Conservation (phyloP, 2,888 invertebrate species). For the Tribolium freemani region DNA sequence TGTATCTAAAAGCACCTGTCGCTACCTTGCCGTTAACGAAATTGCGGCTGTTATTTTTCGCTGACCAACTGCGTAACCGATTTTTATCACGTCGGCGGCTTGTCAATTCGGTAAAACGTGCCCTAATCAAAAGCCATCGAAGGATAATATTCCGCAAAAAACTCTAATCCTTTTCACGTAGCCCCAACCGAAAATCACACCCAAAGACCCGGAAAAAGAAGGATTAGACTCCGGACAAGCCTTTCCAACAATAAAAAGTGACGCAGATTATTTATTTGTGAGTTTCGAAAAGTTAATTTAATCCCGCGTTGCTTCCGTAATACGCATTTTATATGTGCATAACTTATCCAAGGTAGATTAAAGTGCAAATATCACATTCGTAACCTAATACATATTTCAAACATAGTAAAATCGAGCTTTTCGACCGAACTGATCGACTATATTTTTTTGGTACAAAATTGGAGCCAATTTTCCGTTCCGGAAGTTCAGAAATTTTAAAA, state of each 20-base stretch:
- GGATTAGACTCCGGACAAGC: slow-evolving; percentile 25
- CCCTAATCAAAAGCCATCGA: not conserved
- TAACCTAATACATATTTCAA: not conserved
- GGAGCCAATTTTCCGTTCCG: too few relatives aligned
- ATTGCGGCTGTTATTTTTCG: slow-evolving; percentile 3
- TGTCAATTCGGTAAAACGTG: too few relatives aligned
- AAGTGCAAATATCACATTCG: slow-evolving; percentile 26
- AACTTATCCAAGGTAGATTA: slow-evolving; percentile 32
- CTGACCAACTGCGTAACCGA: not conserved
- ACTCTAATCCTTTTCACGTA: slow-evolving; percentile 23
- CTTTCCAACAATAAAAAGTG: not conserved
- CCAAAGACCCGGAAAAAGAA: slow-evolving; percentile 29
- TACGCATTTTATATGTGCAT: slow-evolving; percentile 37
- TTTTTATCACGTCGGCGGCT: too few relatives aligned
- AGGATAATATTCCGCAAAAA: not conserved
- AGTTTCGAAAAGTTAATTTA: not conserved
- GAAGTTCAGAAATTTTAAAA: too few relatives aligned
- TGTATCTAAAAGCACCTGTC: slow-evolving; percentile 35
- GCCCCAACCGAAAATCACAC: slow-evolving; percentile 18
- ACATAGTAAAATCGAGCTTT: not conserved
- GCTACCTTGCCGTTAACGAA: slow-evolving; percentile 10
- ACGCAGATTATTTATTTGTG: too few relatives aligned
- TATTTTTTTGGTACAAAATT: too few relatives aligned
- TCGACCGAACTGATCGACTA: not conserved
- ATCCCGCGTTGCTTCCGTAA: slow-evolving; percentile 6